These are phyloP conservation scores for Elysia chlorotica DNA, from an alignment of 1,140 invertebrate species.

Conservation along the genomic window DNA sequence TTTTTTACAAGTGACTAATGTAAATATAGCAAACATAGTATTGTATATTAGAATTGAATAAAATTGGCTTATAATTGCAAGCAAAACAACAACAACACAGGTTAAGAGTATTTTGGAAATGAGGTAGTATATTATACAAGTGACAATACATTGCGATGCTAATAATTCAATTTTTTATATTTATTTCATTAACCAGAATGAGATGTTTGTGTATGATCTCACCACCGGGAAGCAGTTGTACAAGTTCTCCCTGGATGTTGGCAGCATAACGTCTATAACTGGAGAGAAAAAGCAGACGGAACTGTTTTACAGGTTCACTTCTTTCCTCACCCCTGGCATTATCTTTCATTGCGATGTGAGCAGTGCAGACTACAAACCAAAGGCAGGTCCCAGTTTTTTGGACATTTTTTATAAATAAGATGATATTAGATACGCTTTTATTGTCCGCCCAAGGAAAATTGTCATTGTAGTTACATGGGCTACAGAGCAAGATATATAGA, in stretches of 20 bases:
- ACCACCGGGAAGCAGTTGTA: slow-evolving; percentile 74
- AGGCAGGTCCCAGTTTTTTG: too few species aligned
- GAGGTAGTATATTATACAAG: neutral
- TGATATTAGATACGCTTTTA: too few species aligned
- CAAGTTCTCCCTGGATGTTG: slow-evolving; percentile 82
- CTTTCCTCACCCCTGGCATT: slow-evolving; percentile 88
- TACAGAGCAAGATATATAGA: too few species aligned
- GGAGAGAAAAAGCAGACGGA: slow-evolving; percentile 85
- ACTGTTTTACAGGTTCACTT: slow-evolving; percentile 88
- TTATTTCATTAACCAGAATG: too few species aligned
- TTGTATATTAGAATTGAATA: too few species aligned
- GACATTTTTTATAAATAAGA: too few species aligned
- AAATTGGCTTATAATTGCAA: too few species aligned
- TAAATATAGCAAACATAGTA: too few species aligned
- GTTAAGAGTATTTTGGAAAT: neutral
- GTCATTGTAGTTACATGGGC: too few species aligned
- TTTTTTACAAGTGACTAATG: too few species aligned
- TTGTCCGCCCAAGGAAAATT: too few species aligned
- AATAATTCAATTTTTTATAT: too few species aligned
- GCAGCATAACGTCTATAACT: slow-evolving; percentile 82
- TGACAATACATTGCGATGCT: neutral
- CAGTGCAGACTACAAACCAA: slow-evolving; percentile 69
- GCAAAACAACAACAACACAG: neutral
- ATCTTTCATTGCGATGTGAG: slow-evolving; percentile 88
- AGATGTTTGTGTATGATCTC: slow-evolving; percentile 81